Base-by-base conservation (phyloP, 2,888 invertebrate genomes). In the Autographa gamma region DNA sequence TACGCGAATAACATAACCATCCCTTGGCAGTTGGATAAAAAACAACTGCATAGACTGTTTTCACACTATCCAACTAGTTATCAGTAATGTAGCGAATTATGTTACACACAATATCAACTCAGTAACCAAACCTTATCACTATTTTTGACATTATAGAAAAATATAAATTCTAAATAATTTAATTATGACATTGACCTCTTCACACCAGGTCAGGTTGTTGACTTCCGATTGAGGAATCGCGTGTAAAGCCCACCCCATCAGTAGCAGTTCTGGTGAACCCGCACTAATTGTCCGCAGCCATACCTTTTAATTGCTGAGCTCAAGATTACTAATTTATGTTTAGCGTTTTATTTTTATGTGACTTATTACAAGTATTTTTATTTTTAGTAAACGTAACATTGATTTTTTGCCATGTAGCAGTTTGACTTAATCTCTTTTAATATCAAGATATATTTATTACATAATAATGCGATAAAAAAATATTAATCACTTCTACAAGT, bases 211-310 rank as follows among this genome's bases (percentile, higher is more conserved):
- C 0, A 60, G 48, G 66, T 70, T 41, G 9, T 67, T 56, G 66
- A 66, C 60, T 52, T 48, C 0, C 54, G 48, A 71, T 58, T 48
- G 60, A 43, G 54, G 43, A 16, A 58, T 71, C 34, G 77, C 77
- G 77, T 77, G 77, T 61, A 63, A 7, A 14, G 25, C 14, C 0
- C 18, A 18, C 8, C 52, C 43, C 62, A 38, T 38, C 58, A 71
- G 59, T 68, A 75, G 31, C 14, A 32, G 60, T 64, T 41, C 43
- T 54, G 6, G 67, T 67, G 43, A 63, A 67, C 67, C 64, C 48
- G 56, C 43, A 63, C 13, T 66, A 14, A 73, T 64, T 61, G 54
- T n/a, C 11, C 18, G 31, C 60, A 38, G 32, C 14, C 61, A 69
- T 43, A 0, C 19, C 60, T 63, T 31, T 11, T 25, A 31, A 34